Evolutionary conservation across 2,797 vertebrate species (phyloP).

Genomic region (Gila robusta): DNA sequence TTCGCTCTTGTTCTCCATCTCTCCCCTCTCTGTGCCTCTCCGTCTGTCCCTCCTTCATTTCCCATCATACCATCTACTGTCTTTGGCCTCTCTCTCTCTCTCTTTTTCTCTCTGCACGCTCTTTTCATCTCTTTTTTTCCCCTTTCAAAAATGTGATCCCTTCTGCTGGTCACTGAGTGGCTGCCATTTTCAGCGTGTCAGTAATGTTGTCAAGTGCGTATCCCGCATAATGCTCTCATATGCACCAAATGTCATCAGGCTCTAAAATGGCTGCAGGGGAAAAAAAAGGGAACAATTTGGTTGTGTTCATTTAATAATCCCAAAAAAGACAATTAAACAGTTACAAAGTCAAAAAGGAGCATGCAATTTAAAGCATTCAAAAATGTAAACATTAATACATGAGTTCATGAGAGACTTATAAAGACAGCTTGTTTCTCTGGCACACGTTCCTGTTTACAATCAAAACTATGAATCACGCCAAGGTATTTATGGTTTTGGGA

Average conservation of each 20-base stretch:
- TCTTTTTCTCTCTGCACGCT: conserved; percentile 66
- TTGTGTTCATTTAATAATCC: conserved; percentile 54
- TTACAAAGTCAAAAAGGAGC: conserved; percentile 43
- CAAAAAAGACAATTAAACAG: conserved; percentile 20
- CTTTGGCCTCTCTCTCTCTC: conserved; percentile 74
- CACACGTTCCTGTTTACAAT: conserved; percentile 58
- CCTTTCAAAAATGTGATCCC: conserved; percentile 58
- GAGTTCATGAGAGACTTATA: conserved; percentile 20
- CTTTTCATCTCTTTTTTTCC: conserved; percentile 60
- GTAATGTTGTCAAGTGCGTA: conserved; percentile 55
- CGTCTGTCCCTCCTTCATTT: conserved; percentile 81
- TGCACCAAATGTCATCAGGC: conserved; percentile 55
- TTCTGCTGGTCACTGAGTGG: conserved; percentile 54
- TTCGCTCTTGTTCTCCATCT: conserved; percentile 62
- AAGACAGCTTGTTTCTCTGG: conserved; percentile 58
- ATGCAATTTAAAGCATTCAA: conserved; percentile 40
- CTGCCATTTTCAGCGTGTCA: conserved; percentile 63
- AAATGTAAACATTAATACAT: conserved; percentile 53
- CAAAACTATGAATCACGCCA: conserved; percentile 55
- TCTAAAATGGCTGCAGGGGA: conserved; percentile 57
- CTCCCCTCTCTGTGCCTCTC: conserved; percentile 80
- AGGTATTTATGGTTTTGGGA: conserved; percentile 62
- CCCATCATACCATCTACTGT: conserved; percentile 68
- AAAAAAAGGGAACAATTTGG: conserved; percentile 22
- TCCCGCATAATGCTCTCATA: conserved; percentile 56